Evolutionary conservation across 2,888 invertebrate species (phyloP).

Genomic region (Leptopilina myrica): DNA sequence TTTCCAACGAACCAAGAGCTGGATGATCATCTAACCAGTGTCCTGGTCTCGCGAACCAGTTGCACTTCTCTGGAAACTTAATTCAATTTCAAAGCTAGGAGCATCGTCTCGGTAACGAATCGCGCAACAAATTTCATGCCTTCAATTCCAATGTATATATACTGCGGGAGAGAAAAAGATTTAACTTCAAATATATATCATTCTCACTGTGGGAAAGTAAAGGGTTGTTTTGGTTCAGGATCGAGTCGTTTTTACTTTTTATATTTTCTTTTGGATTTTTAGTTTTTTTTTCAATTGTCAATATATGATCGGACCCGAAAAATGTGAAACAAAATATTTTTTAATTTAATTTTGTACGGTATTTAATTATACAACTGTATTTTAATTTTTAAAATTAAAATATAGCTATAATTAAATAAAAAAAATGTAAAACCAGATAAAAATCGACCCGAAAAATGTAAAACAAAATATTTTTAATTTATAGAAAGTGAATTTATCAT

Average conservation of each 20-base stretch:
- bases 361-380: too few relatives aligned
- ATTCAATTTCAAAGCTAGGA: constrained; percentile 35
- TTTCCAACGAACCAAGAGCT: constrained; percentile 60
- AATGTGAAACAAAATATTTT: too few relatives aligned
- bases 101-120: constrained; percentile 27
- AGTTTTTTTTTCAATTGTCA: too few relatives aligned
- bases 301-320: too few relatives aligned
- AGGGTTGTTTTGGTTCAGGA: constrained; percentile 13
- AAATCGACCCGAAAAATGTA: too few relatives aligned
- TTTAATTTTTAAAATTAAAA: too few relatives aligned
- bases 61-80: constrained; percentile 34
- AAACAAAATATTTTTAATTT: too few relatives aligned
- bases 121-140: constrained; percentile 40
- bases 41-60: constrained; percentile 51
- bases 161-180: not conserved
- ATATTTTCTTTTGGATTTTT: too few relatives aligned
- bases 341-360: too few relatives aligned
- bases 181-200: not conserved
- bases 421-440: too few relatives aligned
- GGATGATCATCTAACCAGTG: constrained; percentile 56
- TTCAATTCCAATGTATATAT: not conserved
- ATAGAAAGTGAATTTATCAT: too few relatives aligned
- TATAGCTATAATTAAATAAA: too few relatives aligned
- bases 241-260: not conserved
- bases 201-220: constrained; percentile 32